phyloP scores from a whole-genome alignment of 2,797 vertebrate genomes.

The Eospalax fontanierii region DNA sequence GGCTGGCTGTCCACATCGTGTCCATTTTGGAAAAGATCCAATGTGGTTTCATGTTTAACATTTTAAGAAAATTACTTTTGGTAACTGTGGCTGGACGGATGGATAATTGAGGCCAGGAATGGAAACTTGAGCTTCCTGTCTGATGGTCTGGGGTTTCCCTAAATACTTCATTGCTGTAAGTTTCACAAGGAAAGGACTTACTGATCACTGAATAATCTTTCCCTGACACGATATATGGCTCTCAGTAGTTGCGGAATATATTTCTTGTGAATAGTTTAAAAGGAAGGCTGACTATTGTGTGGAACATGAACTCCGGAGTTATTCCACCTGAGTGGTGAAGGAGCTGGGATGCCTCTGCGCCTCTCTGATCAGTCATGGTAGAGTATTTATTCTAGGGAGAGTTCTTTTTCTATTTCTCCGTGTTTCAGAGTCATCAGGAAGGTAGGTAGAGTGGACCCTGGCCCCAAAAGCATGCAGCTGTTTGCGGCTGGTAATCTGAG shows the following conservation, averaged over 20 bases:
- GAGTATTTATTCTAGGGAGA: background rate
- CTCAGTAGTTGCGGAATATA: background rate
- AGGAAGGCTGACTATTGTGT: background rate
- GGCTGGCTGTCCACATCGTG: constrained; percentile 81
- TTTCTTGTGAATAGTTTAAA: background rate
- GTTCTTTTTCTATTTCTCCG: background rate
- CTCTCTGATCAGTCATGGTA: background rate
- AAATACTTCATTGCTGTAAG: background rate
- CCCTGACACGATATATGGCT: background rate
- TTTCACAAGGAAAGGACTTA: background rate
- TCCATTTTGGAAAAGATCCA: constrained; percentile 81
- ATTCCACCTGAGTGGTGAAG: background rate
- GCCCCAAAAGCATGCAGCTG: background rate
- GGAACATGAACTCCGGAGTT: background rate
- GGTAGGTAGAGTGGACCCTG: background rate
- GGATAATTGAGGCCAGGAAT: constrained; percentile 43
- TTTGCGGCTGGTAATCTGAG: background rate
- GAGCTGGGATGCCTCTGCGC: background rate
- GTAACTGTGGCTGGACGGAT: constrained; percentile 34
- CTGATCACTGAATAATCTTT: background rate
- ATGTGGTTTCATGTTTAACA: constrained; percentile 83
- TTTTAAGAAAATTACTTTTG: constrained; percentile 75
- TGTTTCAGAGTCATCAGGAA: background rate
- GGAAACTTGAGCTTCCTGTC: background rate
- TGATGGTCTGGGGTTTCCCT: background rate